Evolutionary conservation across 2,797 vertebrate genomes (phyloP).

Genomic region (Coilia nasus): DNA sequence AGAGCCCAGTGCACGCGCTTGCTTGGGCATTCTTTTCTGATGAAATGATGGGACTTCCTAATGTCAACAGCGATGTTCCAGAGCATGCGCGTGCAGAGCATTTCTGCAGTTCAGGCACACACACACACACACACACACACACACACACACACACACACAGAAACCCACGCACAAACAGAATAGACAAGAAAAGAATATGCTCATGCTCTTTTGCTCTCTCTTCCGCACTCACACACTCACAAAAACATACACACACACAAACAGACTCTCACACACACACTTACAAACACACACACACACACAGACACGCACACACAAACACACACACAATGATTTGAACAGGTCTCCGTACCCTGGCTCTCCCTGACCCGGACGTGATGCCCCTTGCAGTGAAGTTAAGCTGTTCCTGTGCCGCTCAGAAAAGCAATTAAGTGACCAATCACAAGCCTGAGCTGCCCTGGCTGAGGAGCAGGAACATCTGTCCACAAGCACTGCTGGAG

Average conservation of each 20-base stretch:
- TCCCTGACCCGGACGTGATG: conserved; percentile 17
- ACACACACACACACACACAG: neutral
- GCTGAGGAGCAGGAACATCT: conserved; percentile 26
- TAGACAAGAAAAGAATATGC: too few relatives aligned
- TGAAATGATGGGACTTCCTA: neutral
- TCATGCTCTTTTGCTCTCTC: too few relatives aligned
- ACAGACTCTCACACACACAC: neutral
- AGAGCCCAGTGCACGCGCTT: neutral
- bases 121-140: neutral
- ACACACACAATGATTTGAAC: neutral
- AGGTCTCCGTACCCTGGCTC: neutral
- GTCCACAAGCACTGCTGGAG: conserved; percentile 29
- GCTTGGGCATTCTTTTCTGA: conserved; percentile 10
- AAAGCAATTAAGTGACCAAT: conserved; percentile 45
- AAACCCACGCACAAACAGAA: too few relatives aligned
- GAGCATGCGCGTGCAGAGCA: neutral
- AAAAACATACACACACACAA: too few relatives aligned
- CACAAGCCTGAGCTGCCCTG: conserved; percentile 27
- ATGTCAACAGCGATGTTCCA: conserved; percentile 18
- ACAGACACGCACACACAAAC: neutral
- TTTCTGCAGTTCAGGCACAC: neutral
- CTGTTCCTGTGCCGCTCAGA: conserved; percentile 31
- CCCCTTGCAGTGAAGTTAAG: conserved; percentile 37
- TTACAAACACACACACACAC: neutral
- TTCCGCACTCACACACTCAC: too few relatives aligned